phyloP scores from a whole-genome alignment of 2,797 vertebrate genomes.

The Dryobates pubescens region DNA sequence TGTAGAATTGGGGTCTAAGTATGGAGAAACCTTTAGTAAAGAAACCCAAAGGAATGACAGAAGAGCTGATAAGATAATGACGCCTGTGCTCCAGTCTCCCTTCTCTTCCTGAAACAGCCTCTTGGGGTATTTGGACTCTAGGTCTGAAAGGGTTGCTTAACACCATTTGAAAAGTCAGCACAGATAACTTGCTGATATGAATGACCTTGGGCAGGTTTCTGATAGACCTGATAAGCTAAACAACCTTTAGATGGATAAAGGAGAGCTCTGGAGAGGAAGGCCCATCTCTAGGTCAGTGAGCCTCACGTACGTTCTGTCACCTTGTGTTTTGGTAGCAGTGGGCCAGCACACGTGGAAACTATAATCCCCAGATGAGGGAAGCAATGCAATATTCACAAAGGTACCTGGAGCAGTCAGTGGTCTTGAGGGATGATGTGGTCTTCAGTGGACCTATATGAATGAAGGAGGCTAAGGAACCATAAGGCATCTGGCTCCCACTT shows the following conservation, averaged over 20 bases:
- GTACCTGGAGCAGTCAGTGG: not conserved
- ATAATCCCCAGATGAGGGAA: not conserved
- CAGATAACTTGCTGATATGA: not conserved
- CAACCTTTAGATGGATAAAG: not conserved
- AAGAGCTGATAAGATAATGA: conserved; percentile 26
- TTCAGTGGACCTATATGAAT: not conserved
- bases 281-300: not conserved
- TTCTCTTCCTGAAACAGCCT: not conserved
- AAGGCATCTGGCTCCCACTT: not conserved
- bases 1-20: not conserved
- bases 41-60: not conserved
- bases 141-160: not conserved
- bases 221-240: not conserved
- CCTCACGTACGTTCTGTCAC: not conserved
- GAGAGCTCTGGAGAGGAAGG: not conserved
- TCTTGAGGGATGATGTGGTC: not conserved
- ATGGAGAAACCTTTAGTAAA: not conserved
- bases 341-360: not conserved
- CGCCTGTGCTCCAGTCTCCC: not conserved
- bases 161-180: not conserved
- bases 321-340: not conserved
- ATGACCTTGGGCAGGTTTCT: not conserved
- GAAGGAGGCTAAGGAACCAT: not conserved
- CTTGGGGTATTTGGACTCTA: not conserved
- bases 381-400: not conserved